A percentile compares a stretch with the other conserved stretches of the same genome.
phyloP scores from a whole-genome alignment of 1,140 invertebrate species.

The Palaemon carinicauda region DNA sequence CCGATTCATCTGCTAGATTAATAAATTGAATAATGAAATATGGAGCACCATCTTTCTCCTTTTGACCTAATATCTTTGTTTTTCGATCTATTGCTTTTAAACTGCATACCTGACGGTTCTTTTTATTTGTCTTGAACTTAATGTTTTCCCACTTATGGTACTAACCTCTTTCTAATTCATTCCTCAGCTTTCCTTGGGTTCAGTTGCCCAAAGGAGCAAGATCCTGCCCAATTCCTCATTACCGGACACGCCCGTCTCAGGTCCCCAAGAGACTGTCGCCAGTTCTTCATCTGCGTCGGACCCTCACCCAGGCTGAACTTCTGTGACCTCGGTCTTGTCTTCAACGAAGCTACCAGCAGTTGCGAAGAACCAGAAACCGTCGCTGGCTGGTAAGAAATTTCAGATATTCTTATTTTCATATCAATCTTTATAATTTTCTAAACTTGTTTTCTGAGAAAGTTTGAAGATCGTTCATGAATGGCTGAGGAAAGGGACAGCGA shows the following conservation, averaged over 20 bases:
- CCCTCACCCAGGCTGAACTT: conserved; percentile 23
- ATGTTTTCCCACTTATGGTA: neutral
- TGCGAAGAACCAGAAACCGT: conserved; percentile 34
- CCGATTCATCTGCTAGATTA: no score
- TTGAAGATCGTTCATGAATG: no score
- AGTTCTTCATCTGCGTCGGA: conserved; percentile 45
- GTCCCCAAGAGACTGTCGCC: conserved; percentile 27
- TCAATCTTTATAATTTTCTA: neutral
- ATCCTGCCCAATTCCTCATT: neutral
- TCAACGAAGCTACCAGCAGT: conserved; percentile 3
- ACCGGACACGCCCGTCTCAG: neutral
- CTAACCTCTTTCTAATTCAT: neutral
- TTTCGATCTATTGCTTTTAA: neutral
- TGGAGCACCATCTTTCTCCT: no score
- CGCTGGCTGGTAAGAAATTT: conserved; percentile 22
- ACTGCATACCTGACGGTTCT: neutral
- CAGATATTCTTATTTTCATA: neutral
- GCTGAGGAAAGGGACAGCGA: no score
- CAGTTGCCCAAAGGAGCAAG: neutral
- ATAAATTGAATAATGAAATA: no score
- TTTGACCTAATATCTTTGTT: no score
- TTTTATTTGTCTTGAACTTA: no score
- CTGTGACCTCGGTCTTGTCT: conserved; percentile 43
- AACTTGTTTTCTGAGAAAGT: no score
- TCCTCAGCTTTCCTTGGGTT: conserved; percentile 49